Conservation (phyloP, 1,140 invertebrate genomes). For the Apocrypta bakeri region DNA sequence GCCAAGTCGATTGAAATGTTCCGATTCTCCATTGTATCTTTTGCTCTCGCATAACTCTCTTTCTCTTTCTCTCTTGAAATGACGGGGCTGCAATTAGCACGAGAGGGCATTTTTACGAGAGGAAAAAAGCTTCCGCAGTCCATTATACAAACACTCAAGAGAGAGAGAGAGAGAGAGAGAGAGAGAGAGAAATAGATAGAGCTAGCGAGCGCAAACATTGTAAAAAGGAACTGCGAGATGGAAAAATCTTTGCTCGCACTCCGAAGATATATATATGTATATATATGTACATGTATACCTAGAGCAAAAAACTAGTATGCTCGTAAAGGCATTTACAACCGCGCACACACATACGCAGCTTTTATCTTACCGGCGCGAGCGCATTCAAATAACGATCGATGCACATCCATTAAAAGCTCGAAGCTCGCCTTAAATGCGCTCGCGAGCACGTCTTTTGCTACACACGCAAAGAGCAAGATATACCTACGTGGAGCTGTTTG, state of each 20-base stretch:
- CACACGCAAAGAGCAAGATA: not conserved
- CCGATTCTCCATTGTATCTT: not conserved
- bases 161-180: not conserved
- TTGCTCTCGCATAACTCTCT: not conserved
- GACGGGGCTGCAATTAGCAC: not conserved
- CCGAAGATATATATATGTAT: not conserved
- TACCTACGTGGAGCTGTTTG: not conserved
- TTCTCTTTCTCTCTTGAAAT: too few relatives aligned
- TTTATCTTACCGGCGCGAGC: not conserved
- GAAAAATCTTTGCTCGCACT: slow-evolving; percentile 3
- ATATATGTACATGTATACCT: not conserved
- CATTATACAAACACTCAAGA: not conserved
- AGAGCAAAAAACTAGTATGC: not conserved
- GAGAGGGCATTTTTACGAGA: not conserved
- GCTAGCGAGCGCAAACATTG: slow-evolving; percentile 29
- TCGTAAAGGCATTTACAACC: slow-evolving; percentile 34
- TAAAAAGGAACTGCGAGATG: not conserved
- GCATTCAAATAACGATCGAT: not conserved
- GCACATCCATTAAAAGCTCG: not conserved
- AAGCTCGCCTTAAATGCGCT: not conserved
- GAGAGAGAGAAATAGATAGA: not conserved
- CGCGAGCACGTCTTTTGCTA: not conserved
- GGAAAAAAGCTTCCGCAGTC: slow-evolving; percentile 7
- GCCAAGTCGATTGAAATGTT: slow-evolving; percentile 34
- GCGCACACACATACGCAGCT: not conserved